Evolutionary conservation across 2,113 vertebrate genomes (phyloP), one percentile per base, ranked within the genome.

Genomic region (Indri indri): DNA sequence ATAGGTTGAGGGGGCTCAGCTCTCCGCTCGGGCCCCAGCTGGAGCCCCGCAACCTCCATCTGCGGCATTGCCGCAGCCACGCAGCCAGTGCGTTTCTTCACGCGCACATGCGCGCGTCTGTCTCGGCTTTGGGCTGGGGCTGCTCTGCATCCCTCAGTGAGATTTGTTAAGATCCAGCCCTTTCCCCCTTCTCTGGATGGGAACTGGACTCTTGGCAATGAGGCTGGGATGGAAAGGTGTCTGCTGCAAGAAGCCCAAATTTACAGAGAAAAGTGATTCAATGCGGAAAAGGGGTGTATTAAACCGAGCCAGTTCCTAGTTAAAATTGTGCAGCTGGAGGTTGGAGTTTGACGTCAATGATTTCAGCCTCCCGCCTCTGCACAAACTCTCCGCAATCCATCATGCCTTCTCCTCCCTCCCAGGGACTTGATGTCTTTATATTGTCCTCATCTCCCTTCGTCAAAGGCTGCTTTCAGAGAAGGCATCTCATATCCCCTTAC

Each of bases 211-310:
- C 87, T 77, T 81, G 79, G 91, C 96, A 92, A 30, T 45, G 77
- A 92, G 18, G 37, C 61, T 70, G 25, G 83, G 65, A 76, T 97
- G 83, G 94, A 98, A 98, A 90, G n/a, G 85, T 47, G 47, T 97
- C 86, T 42, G 96, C 98, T 94, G 97, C 97, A 96, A 80, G 94
- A 96, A 90, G 94, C 83, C 89, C 87, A 93, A 40, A 82, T 86
- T 84, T 97, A 97, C 0, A 0, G 95, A 95, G 47, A 45, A 96
- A 95, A 96, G 12, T 95, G 90, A 94, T 93, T 74, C 57, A 63
- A 63, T 86, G 84, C 65, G 96, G 95, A 92, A 93, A 81, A 92
- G 65, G 90, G 80, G 68, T 85, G 37, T 86, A 65, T 84, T 92
- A 74, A 95, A 95, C 27, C 13, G n/a, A 92, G 90, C 95, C 79